Percentiles rank a stretch among this genome's conserved stretches.
phyloP scores from a whole-genome alignment of 2,888 invertebrate genomes.

The Chrysotoxum bicinctum region DNA sequence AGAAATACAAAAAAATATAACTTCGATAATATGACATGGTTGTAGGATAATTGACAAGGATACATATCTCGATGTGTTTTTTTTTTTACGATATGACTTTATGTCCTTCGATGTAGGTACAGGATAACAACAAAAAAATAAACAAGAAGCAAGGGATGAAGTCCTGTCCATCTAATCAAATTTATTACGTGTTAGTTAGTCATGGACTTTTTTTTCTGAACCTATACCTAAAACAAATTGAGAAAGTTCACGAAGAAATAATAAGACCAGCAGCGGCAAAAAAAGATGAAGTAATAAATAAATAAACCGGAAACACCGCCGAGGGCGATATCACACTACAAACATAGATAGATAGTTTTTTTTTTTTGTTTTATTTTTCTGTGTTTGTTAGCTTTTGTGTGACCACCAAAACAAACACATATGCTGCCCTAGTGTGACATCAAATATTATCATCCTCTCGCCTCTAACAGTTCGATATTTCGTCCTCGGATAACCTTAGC shows the following conservation, averaged over 20 bases:
- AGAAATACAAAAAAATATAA: conserved; percentile 10
- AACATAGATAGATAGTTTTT: conserved; percentile 29
- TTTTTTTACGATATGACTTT: conserved; percentile 4
- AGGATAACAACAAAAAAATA: neutral
- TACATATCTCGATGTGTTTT: conserved; percentile 54
- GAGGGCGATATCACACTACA: conserved; percentile 46
- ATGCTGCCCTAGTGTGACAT: conserved; percentile 41
- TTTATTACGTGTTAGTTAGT: conserved; percentile 73
- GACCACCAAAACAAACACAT: conserved; percentile 62
- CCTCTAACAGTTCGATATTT: conserved; percentile 17
- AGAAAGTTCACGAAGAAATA: conserved; percentile 49
- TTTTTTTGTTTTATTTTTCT: neutral
- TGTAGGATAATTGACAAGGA: conserved; percentile 72
- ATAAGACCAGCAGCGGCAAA: conserved; percentile 4
- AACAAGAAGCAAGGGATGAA: conserved; percentile 22
- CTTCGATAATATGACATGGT: conserved; percentile 72
- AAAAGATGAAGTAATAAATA: conserved; percentile 65
- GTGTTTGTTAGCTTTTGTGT: conserved; percentile 26
- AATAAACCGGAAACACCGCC: conserved; percentile 71
- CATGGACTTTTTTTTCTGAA: conserved; percentile 38
- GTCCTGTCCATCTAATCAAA: conserved; percentile 68
- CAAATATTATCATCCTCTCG: conserved; percentile 14
- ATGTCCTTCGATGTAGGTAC: conserved; percentile 21
- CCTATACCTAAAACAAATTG: conserved; percentile 28
- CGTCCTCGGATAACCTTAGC: conserved; percentile 4